These are phyloP conservation scores for Drosophila niveifrons DNA, from an alignment of 2,888 invertebrate genomes.

Conservation along the genomic window DNA sequence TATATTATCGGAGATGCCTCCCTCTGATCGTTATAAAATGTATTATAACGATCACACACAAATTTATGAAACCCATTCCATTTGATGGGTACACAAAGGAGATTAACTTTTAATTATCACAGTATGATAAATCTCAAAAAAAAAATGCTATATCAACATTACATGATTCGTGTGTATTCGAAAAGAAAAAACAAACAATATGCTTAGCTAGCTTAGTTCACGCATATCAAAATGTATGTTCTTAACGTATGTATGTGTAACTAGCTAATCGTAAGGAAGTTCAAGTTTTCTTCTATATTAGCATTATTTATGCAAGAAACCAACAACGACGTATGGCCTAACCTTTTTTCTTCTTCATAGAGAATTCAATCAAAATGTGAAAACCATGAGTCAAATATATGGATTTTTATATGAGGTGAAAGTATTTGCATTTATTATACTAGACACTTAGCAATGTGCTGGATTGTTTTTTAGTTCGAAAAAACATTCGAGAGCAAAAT, in stretches of 20 bases:
- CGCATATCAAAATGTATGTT: slow-evolving; percentile 19
- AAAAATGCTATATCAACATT: slow-evolving; percentile 1
- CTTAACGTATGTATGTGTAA: neutral
- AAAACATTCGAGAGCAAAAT: slow-evolving; percentile 8
- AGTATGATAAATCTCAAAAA: neutral
- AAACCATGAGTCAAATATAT: slow-evolving; percentile 11
- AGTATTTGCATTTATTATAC: slow-evolving; percentile 43
- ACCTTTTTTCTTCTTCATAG: slow-evolving; percentile 10
- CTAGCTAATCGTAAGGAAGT: slow-evolving; percentile 2
- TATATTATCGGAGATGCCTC: slow-evolving; percentile 15
- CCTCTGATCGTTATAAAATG: slow-evolving; percentile 25
- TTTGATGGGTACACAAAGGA: slow-evolving; percentile 5
- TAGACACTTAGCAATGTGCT: slow-evolving; percentile 6
- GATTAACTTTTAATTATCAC: neutral
- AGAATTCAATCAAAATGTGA: slow-evolving; percentile 47
- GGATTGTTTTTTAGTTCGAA: slow-evolving; percentile 12
- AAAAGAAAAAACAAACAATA: slow-evolving; percentile 9
- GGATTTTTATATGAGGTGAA: slow-evolving; percentile 22
- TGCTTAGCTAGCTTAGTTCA: slow-evolving; percentile 15
- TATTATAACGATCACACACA: no score
- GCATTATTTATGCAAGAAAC: neutral
- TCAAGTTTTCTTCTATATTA: slow-evolving; percentile 16
- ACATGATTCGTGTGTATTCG: neutral
- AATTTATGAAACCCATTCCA: slow-evolving; percentile 12
- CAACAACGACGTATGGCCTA: neutral